Percentiles rank a stretch among this genome's conserved stretches.
These are phyloP conservation scores for Lasaia peninsularis DNA, from an alignment of 1,140 invertebrate species.

Conservation along the genomic window DNA sequence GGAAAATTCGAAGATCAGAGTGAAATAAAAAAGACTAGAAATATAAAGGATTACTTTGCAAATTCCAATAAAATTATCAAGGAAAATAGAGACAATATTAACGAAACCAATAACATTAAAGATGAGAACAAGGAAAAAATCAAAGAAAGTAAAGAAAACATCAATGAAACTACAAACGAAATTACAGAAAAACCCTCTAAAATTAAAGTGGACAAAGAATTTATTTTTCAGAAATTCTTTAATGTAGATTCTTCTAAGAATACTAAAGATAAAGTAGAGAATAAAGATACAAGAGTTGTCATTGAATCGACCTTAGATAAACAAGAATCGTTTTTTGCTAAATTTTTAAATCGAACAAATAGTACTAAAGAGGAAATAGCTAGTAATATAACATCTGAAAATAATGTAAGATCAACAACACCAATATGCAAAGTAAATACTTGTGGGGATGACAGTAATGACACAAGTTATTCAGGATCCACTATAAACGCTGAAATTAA, in stretches of 20 bases:
- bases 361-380: conserved; percentile 12
- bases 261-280: conserved; percentile 17
- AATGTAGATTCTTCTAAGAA: conserved; percentile 16
- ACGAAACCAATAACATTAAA: conserved; percentile 18
- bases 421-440: conserved; percentile 38
- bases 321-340: conserved; percentile 73
- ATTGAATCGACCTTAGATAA: conserved; percentile 48
- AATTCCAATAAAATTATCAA: conserved; percentile 35
- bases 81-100: conserved; percentile 21
- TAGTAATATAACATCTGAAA: neutral
- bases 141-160: conserved; percentile 12
- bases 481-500: conserved; percentile 72
- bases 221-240: conserved; percentile 51
- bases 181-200: conserved; percentile 21
- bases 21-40: conserved; percentile 77
- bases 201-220: conserved; percentile 38
- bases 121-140: neutral
- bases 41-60: conserved; percentile 81
- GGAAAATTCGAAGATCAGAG: conserved; percentile 85
- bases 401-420: conserved; percentile 23
- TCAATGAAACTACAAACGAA: conserved; percentile 18
- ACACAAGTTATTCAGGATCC: conserved; percentile 59
- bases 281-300: conserved; percentile 12
- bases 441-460: conserved; percentile 51
- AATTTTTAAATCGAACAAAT: conserved; percentile 50